phyloP scores from a whole-genome alignment of 2,888 invertebrate species.

The Pollenia griseotomentosa region DNA sequence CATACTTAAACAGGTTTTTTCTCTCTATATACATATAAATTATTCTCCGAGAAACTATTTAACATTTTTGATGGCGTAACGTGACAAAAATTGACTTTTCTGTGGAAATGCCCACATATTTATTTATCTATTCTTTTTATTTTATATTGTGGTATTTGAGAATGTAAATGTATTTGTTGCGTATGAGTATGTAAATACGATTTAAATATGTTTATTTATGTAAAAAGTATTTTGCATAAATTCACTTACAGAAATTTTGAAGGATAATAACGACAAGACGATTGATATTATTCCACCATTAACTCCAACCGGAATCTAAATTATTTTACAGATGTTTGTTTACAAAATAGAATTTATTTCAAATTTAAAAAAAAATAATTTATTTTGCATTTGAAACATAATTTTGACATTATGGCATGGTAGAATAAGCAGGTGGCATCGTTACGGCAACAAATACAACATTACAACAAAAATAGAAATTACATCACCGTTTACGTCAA shows the following conservation, averaged over 20 bases:
- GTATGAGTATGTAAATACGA: slow-evolving; percentile 9
- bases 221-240: slow-evolving; percentile 47
- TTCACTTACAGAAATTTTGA: slow-evolving; percentile 31
- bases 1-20: too few relatives aligned
- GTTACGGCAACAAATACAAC: too few relatives aligned
- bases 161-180: slow-evolving; percentile 5
- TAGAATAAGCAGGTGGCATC: too few relatives aligned
- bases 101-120: too few relatives aligned
- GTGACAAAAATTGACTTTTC: too few relatives aligned
- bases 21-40: too few relatives aligned
- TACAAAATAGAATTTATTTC: background rate
- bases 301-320: background rate
- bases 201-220: slow-evolving; percentile 48
- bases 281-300: background rate
- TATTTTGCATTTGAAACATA: too few relatives aligned
- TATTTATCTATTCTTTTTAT: slow-evolving; percentile 33
- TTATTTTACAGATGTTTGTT: background rate
- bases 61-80: too few relatives aligned
- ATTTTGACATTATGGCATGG: too few relatives aligned
- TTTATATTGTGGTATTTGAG: slow-evolving; percentile 35
- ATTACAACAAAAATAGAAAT: too few relatives aligned
- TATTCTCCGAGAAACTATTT: too few relatives aligned
- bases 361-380: background rate
- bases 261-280: slow-evolving; percentile 13
- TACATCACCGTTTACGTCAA: too few relatives aligned